These are phyloP conservation scores for Camelus bactrianus DNA, from an alignment of 2,113 vertebrate genomes.

Conservation along the genomic window DNA sequence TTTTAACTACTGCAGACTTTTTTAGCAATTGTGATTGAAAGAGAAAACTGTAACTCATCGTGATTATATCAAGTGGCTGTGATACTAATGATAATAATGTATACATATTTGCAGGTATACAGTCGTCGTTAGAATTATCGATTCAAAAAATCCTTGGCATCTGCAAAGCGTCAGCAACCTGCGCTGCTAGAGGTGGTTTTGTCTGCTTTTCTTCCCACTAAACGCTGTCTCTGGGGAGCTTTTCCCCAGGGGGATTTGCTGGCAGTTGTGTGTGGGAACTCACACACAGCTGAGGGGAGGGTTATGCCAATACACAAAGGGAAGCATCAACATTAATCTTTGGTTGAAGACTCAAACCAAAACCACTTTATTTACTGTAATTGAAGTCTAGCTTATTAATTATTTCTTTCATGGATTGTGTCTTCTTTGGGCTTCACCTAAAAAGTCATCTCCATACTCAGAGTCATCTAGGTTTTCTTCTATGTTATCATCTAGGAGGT, in stretches of 20 bases:
- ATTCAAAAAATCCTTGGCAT: background rate
- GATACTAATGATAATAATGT: background rate
- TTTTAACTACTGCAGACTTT: background rate
- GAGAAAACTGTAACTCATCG: background rate
- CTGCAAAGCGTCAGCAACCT: background rate
- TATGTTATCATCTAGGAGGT: background rate
- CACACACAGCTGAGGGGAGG: background rate
- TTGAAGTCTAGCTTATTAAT: background rate
- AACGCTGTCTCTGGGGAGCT: background rate
- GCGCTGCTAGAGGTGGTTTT: background rate
- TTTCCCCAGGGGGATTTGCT: background rate
- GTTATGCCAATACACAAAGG: background rate
- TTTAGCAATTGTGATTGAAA: background rate
- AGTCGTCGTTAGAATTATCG: background rate
- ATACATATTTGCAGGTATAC: too few relatives aligned
- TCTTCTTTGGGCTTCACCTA: background rate
- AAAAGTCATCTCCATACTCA: background rate
- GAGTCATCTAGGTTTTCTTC: background rate
- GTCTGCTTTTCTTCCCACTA: background rate
- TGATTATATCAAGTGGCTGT: background rate
- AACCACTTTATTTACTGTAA: background rate
- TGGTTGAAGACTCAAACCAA: background rate
- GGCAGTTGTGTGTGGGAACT: background rate
- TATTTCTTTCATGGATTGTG: background rate
- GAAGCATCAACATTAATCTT: background rate